Conservation (phyloP, 2,113 vertebrate species). For the Strigops habroptila region DNA sequence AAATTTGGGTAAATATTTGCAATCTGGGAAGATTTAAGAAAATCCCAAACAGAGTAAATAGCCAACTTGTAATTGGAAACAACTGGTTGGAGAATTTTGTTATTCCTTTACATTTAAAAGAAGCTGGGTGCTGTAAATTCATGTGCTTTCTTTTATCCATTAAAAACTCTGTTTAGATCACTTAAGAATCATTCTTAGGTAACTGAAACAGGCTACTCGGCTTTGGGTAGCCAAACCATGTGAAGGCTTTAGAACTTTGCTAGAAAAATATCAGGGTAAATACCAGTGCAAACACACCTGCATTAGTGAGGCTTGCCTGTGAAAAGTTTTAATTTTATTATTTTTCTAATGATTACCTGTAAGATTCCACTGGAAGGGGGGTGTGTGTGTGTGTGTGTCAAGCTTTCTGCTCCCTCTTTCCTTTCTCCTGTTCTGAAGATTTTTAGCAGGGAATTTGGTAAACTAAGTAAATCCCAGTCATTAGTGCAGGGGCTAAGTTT, state of each 20-base stretch:
- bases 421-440: not conserved
- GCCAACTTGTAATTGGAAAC: not conserved
- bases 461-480: not conserved
- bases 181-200: not conserved
- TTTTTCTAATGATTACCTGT: not conserved
- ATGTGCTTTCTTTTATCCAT: not conserved
- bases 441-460: not conserved
- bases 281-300: not conserved
- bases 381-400: not conserved
- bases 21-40: conserved; percentile 3
- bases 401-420: not conserved
- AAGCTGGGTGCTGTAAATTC: not conserved
- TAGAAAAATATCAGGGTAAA: not conserved
- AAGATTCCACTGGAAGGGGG: not conserved
- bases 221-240: not conserved
- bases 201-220: not conserved
- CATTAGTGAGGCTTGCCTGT: not conserved
- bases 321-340: not conserved
- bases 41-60: not conserved
- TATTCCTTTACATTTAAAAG: not conserved
- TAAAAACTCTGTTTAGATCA: not conserved
- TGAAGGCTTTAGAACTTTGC: not conserved
- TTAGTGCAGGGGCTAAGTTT: not conserved
- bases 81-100: not conserved
- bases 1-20: conserved; percentile 37